These are phyloP conservation scores for Rhyacophila brunnea DNA, from an alignment of 1,140 invertebrate genomes.

Conservation along the genomic window DNA sequence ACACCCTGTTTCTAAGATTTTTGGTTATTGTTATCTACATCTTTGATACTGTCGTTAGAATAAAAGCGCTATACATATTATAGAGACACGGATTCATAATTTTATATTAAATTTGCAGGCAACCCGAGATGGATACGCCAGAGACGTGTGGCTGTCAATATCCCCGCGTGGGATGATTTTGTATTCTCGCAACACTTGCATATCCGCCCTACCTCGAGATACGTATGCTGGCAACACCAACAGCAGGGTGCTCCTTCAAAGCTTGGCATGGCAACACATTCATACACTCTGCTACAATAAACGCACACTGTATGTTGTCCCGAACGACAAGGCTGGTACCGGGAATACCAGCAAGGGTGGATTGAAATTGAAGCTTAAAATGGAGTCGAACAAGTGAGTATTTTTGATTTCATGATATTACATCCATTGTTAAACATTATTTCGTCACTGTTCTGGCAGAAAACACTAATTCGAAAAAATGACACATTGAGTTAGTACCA, in stretches of 20 bases:
- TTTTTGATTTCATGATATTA: conserved; percentile 14
- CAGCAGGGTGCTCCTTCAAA: conserved; percentile 50
- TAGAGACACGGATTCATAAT: too few relatives aligned
- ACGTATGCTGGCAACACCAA: conserved; percentile 38
- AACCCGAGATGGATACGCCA: conserved; percentile 52
- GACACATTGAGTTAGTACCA: too few relatives aligned
- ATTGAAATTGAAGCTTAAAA: conserved; percentile 71
- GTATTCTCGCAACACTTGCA: conserved; percentile 51
- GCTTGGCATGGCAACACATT: conserved; percentile 66
- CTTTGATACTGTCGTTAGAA: too few relatives aligned
- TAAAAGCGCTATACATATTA: too few relatives aligned
- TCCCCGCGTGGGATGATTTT: conserved; percentile 58
- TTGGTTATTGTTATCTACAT: too few relatives aligned
- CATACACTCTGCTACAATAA: conserved; percentile 75
- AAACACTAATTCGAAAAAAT: too few relatives aligned
- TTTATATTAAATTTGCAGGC: conserved; percentile 32
- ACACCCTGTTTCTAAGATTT: too few relatives aligned
- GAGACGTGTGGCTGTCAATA: conserved; percentile 60
- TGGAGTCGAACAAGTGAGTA: conserved; percentile 69
- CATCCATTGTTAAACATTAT: too few relatives aligned
- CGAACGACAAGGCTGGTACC: conserved; percentile 55
- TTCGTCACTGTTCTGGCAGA: too few relatives aligned
- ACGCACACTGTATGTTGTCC: conserved; percentile 64
- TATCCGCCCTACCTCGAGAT: conserved; percentile 36
- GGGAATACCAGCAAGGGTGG: conserved; percentile 62